Percentiles rank a stretch among this genome's conserved stretches.
Conservation (phyloP, 2,113 vertebrate genomes). For the Promerops cafer region DNA sequence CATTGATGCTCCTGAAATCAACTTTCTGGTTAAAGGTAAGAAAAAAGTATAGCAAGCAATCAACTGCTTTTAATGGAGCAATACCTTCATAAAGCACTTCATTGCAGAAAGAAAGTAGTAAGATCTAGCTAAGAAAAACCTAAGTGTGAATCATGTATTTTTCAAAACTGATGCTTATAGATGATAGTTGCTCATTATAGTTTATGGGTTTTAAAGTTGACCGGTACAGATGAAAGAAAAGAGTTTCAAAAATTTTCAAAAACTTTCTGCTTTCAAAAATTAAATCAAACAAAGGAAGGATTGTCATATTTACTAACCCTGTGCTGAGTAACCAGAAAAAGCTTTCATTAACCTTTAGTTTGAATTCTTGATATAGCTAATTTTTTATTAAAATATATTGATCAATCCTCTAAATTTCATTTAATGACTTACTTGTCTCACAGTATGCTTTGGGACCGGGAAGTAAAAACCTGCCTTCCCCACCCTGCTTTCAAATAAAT, state of each 20-base stretch:
- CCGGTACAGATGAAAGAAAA: not conserved
- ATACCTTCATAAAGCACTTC: not conserved
- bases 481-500: not conserved
- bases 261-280: not conserved
- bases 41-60: not conserved
- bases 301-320: not conserved
- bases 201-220: not conserved
- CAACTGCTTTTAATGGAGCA: not conserved
- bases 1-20: not conserved
- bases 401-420: not conserved
- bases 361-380: not conserved
- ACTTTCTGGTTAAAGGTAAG: not conserved
- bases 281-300: not conserved
- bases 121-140: not conserved
- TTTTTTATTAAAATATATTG: not conserved
- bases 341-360: not conserved
- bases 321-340: not conserved
- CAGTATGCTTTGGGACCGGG: not conserved
- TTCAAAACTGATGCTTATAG: not conserved
- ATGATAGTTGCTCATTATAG: not conserved
- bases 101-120: not conserved
- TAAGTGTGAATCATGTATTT: not conserved
- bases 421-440: not conserved
- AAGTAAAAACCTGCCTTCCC: not conserved
- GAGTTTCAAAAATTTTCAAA: not conserved